Conservation (phyloP, 2,113 vertebrate species). For the Macquaria australasica region DNA sequence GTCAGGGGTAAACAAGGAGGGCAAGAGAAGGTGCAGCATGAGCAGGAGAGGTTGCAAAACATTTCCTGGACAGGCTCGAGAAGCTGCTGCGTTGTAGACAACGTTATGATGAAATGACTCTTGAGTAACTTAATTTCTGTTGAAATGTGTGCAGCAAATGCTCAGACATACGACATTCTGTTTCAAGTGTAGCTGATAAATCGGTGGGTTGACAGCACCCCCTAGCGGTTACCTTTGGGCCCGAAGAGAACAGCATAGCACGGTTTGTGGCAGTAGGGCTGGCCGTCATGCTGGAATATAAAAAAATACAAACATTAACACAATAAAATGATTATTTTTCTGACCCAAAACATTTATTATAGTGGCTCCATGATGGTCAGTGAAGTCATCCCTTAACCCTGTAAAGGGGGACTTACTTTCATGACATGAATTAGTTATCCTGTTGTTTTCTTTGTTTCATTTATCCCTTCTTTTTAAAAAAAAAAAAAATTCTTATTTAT, state of each 20-base stretch:
- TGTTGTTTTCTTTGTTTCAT: neutral
- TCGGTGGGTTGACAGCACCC: slow-evolving; percentile 73
- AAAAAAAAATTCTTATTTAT: no score
- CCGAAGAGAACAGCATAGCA: slow-evolving; percentile 94
- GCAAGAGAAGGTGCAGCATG: slow-evolving; percentile 18
- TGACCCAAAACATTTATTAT: no score
- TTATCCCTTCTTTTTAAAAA: no score
- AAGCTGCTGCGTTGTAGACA: slow-evolving; percentile 7
- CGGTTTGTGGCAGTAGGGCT: slow-evolving; percentile 97
- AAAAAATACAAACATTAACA: neutral
- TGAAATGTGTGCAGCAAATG: slow-evolving; percentile 29
- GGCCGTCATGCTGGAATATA: slow-evolving; percentile 89
- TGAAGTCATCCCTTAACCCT: no score
- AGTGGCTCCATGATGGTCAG: no score
- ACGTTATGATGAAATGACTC: slow-evolving; percentile 41
- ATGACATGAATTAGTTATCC: neutral
- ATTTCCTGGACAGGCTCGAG: slow-evolving; percentile 23
- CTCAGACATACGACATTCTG: slow-evolving; percentile 56
- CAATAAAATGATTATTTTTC: neutral
- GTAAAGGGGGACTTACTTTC: neutral
- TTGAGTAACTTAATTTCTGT: slow-evolving; percentile 5
- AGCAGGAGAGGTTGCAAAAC: slow-evolving; percentile 39
- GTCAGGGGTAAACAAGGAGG: slow-evolving; percentile 22
- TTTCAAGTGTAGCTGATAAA: slow-evolving; percentile 63
- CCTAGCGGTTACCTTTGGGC: slow-evolving; percentile 94